Conservation (phyloP, 53 echinoderm and acorn worm species). For the Holothuria scabra region DNA sequence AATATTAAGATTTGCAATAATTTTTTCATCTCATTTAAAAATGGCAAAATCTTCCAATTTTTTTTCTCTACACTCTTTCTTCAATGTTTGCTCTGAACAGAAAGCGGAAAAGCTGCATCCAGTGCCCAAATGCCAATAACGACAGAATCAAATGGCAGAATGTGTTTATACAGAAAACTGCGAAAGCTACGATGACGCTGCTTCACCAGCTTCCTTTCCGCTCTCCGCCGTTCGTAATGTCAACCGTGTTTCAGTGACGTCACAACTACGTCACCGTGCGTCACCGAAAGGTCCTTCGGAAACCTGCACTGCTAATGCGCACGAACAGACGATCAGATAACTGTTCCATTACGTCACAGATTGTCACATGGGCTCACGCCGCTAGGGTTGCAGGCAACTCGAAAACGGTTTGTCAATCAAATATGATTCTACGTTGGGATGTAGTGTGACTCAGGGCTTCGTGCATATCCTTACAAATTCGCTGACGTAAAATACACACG, state of each 20-base stretch:
- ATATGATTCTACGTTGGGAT: not conserved
- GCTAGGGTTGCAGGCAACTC: not conserved
- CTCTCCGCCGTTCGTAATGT: conserved; percentile 29
- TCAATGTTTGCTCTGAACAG: no score
- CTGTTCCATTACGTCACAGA: conserved; percentile 16
- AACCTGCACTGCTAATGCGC: conserved; percentile 25
- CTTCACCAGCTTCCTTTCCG: not conserved
- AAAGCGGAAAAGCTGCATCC: no score
- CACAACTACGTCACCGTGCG: conserved; percentile 34
- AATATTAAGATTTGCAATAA: no score
- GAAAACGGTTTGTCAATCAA: conserved; percentile 1
- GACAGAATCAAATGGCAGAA: no score
- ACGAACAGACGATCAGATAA: conserved; percentile 28
- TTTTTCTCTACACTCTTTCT: no score
- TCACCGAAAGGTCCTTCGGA: conserved; percentile 9
- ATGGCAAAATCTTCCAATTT: no score
- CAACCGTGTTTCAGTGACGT: conserved; percentile 36
- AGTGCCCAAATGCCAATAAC: no score
- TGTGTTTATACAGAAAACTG: conserved; percentile 28
- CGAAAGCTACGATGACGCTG: conserved; percentile 13
- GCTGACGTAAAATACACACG: no score
- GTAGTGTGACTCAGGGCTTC: no score
- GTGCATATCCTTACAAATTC: no score
- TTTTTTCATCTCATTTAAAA: no score
- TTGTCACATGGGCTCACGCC: conserved; percentile 25